Evolutionary conservation across 1,140 invertebrate genomes (phyloP).

Genomic region (Tetramorium simillimum): DNA sequence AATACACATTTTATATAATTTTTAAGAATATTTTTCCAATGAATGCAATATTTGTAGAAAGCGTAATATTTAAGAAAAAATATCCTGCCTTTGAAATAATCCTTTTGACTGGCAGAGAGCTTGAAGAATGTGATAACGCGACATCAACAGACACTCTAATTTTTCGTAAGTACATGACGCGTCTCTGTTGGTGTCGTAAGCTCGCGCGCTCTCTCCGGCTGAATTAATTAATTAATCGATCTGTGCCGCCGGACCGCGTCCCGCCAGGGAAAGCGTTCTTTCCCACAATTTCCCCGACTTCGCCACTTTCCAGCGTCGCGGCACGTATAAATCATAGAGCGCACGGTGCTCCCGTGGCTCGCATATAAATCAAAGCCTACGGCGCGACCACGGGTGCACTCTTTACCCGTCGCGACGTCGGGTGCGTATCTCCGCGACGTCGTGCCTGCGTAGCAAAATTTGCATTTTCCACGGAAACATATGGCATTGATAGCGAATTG

Average conservation of each 20-base stretch:
- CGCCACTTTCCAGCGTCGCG: conserved; percentile 34
- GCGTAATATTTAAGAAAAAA: neutral
- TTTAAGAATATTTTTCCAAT: neutral
- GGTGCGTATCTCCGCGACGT: conserved; percentile 59
- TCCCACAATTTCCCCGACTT: conserved; percentile 29
- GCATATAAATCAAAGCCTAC: conserved; percentile 65
- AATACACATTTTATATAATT: neutral
- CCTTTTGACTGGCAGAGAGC: neutral
- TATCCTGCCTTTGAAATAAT: neutral
- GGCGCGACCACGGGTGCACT: neutral
- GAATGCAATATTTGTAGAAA: neutral
- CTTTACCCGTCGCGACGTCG: conserved; percentile 28
- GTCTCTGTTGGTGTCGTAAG: conserved; percentile 12
- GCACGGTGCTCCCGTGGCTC: neutral
- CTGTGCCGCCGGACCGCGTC: conserved; percentile 7
- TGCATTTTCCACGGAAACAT: conserved; percentile 62
- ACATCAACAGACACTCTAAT: conserved; percentile 39
- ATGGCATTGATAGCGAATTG: conserved; percentile 61
- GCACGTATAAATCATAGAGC: conserved; percentile 57
- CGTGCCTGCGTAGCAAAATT: conserved; percentile 47
- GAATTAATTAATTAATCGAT: conserved; percentile 56
- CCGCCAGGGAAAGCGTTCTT: conserved; percentile 30
- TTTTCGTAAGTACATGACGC: conserved; percentile 6
- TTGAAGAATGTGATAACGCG: neutral
- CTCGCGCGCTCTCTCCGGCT: neutral